A percentile compares a stretch with the other conserved stretches of the same genome.
phyloP scores from a whole-genome alignment of 2,888 invertebrate species.

The Morinoia aosen region DNA sequence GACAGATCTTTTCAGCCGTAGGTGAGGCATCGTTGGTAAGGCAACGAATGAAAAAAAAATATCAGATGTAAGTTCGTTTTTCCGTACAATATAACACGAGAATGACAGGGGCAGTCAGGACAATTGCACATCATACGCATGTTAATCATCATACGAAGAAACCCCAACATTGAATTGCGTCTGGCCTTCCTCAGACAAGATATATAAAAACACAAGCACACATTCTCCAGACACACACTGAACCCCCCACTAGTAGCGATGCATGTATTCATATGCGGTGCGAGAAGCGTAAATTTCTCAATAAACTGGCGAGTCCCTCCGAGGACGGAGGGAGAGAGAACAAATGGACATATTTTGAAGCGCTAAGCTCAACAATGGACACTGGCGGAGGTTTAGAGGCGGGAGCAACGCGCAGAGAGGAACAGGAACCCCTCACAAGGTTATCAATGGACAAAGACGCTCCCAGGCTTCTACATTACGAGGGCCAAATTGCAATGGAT shows the following conservation, averaged over 20 bases:
- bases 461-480: constrained; percentile 41
- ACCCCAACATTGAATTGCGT: too few relatives aligned
- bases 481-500: constrained; percentile 51
- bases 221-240: not conserved
- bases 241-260: too few relatives aligned
- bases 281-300: not conserved
- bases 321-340: not conserved
- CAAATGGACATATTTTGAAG: constrained; percentile 6
- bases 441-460: constrained; percentile 45
- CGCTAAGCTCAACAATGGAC: not conserved
- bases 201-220: not conserved
- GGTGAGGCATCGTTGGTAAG: too few relatives aligned
- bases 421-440: constrained; percentile 48
- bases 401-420: not conserved
- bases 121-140: too few relatives aligned
- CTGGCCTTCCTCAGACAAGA: too few relatives aligned
- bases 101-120: too few relatives aligned
- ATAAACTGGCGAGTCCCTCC: not conserved
- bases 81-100: too few relatives aligned
- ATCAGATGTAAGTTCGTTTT: too few relatives aligned
- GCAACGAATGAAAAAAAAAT: too few relatives aligned
- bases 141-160: too few relatives aligned
- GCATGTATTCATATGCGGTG: not conserved
- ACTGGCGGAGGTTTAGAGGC: not conserved
- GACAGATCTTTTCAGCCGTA: too few relatives aligned